Percentiles rank a stretch among this genome's conserved stretches.
phyloP scores from a whole-genome alignment of 2,797 vertebrate species.

The Chromis chromis region DNA sequence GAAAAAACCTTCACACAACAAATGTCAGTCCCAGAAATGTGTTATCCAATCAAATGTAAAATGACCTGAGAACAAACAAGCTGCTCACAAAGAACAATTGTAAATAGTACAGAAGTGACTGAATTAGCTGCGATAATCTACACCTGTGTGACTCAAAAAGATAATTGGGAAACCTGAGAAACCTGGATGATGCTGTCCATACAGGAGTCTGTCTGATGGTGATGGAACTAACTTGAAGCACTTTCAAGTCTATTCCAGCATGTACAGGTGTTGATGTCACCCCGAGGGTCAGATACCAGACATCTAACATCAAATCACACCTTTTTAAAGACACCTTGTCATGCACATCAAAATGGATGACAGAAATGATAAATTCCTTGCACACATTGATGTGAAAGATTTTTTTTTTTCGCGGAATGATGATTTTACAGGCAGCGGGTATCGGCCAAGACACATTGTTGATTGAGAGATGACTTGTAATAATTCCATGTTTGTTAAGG shows the following conservation, averaged over 20 bases:
- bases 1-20: no score
- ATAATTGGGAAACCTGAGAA: not conserved
- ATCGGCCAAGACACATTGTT: not conserved
- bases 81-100: not conserved
- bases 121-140: no score
- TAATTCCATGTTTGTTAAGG: no score
- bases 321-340: conserved; percentile 7
- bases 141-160: no score
- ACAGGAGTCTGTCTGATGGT: not conserved
- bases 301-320: not conserved
- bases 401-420: not conserved
- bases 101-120: not conserved
- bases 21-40: not conserved
- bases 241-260: not conserved
- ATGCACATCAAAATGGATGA: not conserved
- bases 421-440: not conserved
- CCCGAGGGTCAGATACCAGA: not conserved
- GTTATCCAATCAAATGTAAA: not conserved
- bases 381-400: not conserved
- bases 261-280: not conserved
- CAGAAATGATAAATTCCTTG: not conserved
- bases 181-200: not conserved
- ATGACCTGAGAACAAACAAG: not conserved
- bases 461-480: no score
- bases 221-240: not conserved